A percentile compares a stretch with the other conserved stretches of the same genome.
phyloP scores from a whole-genome alignment of 2,113 vertebrate species.

The Merops nubicus region DNA sequence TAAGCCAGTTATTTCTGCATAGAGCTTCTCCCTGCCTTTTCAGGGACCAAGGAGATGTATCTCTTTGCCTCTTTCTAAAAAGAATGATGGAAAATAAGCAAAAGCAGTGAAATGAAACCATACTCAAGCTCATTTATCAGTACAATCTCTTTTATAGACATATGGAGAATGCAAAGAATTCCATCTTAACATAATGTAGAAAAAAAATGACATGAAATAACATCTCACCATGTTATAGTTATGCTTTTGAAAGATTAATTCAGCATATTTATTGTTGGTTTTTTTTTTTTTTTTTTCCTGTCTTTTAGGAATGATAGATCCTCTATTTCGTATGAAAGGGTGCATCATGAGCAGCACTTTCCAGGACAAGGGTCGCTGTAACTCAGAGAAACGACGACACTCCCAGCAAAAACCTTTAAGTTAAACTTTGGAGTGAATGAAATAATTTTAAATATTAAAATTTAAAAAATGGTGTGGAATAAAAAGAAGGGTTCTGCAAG shows the following conservation, averaged over 20 bases:
- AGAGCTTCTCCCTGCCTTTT: neutral
- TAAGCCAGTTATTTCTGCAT: neutral
- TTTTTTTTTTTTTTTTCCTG: neutral
- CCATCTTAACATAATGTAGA: neutral
- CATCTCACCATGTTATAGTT: neutral
- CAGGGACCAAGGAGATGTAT: neutral
- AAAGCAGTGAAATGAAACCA: neutral
- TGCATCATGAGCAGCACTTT: neutral
- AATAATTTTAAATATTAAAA: neutral
- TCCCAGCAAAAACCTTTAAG: neutral
- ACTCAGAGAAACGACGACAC: neutral
- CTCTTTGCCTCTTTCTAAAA: neutral
- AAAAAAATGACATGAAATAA: neutral
- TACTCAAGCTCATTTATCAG: neutral
- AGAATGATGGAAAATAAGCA: neutral
- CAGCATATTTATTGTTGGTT: neutral
- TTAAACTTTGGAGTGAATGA: neutral
- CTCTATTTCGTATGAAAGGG: neutral
- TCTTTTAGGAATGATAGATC: neutral
- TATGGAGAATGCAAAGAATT: neutral
- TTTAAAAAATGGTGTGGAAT: neutral
- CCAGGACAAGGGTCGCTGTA: neutral
- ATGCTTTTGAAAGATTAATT: neutral
- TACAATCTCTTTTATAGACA: neutral
- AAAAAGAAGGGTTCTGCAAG: neutral